Evolutionary conservation across 2,888 invertebrate species (phyloP), one percentile per base, ranked within the genome.

Genomic region (Adineta ricciae): DNA sequence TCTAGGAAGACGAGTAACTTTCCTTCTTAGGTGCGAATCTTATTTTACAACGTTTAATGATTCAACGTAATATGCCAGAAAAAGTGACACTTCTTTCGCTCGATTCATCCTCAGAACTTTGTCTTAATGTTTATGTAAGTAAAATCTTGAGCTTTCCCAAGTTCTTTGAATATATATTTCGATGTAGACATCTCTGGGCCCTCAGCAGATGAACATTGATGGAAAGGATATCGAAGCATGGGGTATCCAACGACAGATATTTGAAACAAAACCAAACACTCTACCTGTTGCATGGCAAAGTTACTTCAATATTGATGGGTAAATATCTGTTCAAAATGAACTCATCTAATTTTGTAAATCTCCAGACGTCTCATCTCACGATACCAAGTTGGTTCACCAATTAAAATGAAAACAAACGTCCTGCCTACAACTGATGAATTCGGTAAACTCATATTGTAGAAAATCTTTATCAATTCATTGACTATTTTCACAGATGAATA

Each of bases 351-450:
- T 11, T 8, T 41, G 84, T 46, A 46, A 46, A 90, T 90, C 14
- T 89, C 89, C 87, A 86, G 41, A 41, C 38, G 21, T 38, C 78
- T 90, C 84, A 88, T 89, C 38, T 90, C 88, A 86, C 87, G 90
- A 84, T 89, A 89, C 14, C 90, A 90, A 86, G 89, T 90, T n/a
- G 90, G 90, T 11, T 90, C 90, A 16, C 90, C 90, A 19, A 89
- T 90, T 24, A 89, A 89, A 8, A 90, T 90, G 90, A 89, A 89
- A 85, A 87, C 90, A 19, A 85, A 87, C 1, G 86, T 85, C 73
- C 87, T 89, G 21, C 90, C 90, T 50, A 86, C 87, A 50, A 87
- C 87, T 21, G 88, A 89, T 38, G 88, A 89, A 83, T 88, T 88
- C 88, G 90, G 89, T 89, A 87, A 86, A n/a, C n/a, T n/a, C 87